Evolutionary conservation across 1,140 invertebrate species (phyloP), one percentile per base, ranked within the genome.

Genomic region (Lordiphosa collinella): DNA sequence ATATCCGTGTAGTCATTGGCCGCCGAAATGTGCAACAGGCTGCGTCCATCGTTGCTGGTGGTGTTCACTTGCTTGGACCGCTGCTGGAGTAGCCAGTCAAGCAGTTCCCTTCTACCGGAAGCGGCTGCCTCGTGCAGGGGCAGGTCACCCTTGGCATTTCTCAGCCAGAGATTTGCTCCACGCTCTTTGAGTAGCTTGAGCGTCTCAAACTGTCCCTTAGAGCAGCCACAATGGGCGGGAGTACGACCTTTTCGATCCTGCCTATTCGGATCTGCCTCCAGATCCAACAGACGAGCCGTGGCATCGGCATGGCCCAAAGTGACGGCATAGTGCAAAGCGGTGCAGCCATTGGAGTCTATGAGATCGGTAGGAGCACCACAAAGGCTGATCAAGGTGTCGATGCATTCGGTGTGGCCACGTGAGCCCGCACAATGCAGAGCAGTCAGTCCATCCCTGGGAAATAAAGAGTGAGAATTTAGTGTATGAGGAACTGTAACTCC

Each of bases 381-480:
- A 0, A 98, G 90, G n/a, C 94, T 95, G 0, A 99, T 92, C 22
- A 99, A 90, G 2, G 94, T 95, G 66, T 99, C 96, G 22, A 99
- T 91, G 84, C 97, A 98, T 72, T 97, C 95, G 0, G 94, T 94
- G 87, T 99, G 97, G 3, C 98, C 98, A 55, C 98, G 91, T 10
- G 96, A 98, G 0, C 98, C 96, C 0, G 98, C 98, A 90, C 98
- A 99, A 86, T 99, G 98, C 11, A 99, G 89, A 0, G 97, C 97
- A 89, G 94, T 96, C 10, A 96, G 85, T 2, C 95, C 95, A 82
- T 96, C 95, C 70, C 94, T 94, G 68, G 73, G 71, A 62, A 41
- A 52, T 52, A 10, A 2, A 37, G 5, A 22, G 2, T 2, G 12
- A 41, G 40, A 13, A 5, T 37, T 5, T 2, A 3, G 10, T 8